Evolutionary conservation across 2,888 invertebrate genomes (phyloP).

Genomic region (Nomada goodeniana): DNA sequence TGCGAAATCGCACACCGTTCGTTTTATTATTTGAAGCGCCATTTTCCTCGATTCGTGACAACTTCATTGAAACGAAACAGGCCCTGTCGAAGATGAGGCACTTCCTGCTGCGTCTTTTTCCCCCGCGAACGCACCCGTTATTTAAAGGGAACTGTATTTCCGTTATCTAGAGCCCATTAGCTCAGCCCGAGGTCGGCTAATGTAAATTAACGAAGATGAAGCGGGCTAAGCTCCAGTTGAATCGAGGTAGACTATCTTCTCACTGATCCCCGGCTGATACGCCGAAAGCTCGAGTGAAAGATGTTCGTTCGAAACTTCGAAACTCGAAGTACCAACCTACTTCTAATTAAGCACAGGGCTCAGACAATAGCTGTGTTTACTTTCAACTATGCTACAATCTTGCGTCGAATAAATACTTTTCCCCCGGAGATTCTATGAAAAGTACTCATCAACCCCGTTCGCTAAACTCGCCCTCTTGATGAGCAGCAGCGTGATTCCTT

Average conservation of each 20-base stretch:
- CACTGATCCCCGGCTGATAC: constrained; percentile 6
- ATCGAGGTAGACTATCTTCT: constrained; percentile 8
- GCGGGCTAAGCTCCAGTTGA: neutral
- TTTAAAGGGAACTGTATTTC: constrained; percentile 42
- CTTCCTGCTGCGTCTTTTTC: constrained; percentile 28
- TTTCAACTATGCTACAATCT: no score
- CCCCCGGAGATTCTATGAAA: no score
- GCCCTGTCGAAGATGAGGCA: neutral
- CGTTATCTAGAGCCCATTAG: constrained; percentile 40
- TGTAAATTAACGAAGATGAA: constrained; percentile 36
- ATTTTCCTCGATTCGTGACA: neutral
- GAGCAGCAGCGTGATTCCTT: no score
- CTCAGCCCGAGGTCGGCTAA: constrained; percentile 31
- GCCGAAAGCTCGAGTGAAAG: neutral
- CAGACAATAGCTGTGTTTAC: neutral
- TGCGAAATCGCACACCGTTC: neutral
- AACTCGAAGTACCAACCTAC: neutral
- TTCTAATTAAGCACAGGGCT: neutral
- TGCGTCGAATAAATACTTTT: neutral
- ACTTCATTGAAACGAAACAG: constrained; percentile 3
- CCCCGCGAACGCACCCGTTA: neutral
- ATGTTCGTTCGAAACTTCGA: neutral
- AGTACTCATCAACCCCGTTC: no score
- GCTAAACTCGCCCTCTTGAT: no score
- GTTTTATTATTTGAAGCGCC: neutral